Evolutionary conservation across 2,113 vertebrate species (phyloP).

Genomic region (Gorilla gorilla): DNA sequence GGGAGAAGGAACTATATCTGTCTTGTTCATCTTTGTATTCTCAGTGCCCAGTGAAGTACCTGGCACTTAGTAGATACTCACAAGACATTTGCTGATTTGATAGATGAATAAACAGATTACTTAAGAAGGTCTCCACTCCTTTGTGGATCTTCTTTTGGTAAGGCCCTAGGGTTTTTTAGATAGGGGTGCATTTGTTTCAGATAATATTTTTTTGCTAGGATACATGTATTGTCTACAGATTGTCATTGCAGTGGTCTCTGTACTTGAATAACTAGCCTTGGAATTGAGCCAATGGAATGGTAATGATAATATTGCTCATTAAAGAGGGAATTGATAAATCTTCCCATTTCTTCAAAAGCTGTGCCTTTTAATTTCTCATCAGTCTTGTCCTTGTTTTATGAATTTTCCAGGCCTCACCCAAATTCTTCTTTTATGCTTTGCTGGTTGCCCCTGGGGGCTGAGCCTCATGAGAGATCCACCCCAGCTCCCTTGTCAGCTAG

Average conservation of each 20-base stretch:
- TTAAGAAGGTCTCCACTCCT: neutral
- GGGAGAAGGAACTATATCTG: neutral
- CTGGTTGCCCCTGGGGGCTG: neutral
- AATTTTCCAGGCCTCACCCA: neutral
- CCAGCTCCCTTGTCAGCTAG: neutral
- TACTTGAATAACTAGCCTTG: neutral
- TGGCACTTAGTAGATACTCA: neutral
- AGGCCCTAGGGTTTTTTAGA: neutral
- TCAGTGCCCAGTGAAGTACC: neutral
- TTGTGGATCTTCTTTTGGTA: conserved; percentile 5
- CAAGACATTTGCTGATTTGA: neutral
- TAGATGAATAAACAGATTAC: neutral
- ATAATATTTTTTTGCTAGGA: neutral
- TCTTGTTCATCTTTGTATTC: neutral
- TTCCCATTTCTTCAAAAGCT: neutral
- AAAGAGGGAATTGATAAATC: conserved; percentile 17
- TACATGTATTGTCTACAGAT: neutral
- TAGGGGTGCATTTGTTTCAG: neutral
- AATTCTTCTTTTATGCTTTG: neutral
- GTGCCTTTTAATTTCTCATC: neutral
- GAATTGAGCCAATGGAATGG: neutral
- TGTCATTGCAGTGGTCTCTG: neutral
- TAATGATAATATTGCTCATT: conserved; percentile 27
- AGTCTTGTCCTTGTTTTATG: neutral
- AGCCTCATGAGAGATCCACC: neutral